Evolutionary conservation across 2,797 vertebrate species (phyloP).

Genomic region (Lemur catta): DNA sequence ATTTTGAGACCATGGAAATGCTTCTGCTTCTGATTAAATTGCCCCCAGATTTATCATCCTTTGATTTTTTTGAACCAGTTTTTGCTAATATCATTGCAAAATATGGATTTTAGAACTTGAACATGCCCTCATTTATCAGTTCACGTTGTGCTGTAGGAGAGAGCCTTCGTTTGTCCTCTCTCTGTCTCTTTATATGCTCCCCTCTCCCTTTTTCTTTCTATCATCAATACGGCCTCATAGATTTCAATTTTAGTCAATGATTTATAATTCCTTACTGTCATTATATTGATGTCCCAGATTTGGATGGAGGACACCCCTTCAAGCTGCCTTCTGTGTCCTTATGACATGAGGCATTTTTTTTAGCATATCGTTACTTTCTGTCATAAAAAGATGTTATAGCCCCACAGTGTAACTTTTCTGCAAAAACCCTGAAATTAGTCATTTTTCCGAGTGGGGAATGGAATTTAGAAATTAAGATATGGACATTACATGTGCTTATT

Average conservation of each 20-base stretch:
- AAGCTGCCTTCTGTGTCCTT: neutral
- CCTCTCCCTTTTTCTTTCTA: neutral
- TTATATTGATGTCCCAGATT: neutral
- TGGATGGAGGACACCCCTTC: neutral
- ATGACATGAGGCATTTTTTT: neutral
- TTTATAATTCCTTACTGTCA: neutral
- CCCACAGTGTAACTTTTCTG: neutral
- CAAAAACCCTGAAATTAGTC: neutral
- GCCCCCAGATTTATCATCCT: neutral
- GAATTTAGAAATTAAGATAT: neutral
- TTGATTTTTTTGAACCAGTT: neutral
- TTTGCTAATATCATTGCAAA: neutral
- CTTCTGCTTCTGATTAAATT: neutral
- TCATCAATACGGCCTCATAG: neutral
- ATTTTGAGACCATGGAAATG: neutral
- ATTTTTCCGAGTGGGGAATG: neutral
- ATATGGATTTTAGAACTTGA: neutral
- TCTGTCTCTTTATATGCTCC: neutral
- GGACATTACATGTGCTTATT: neutral
- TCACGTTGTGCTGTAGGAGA: neutral
- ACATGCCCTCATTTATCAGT: neutral
- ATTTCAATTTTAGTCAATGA: neutral
- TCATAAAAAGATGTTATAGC: neutral
- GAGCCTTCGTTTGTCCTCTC: neutral
- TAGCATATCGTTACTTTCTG: neutral